Evolutionary conservation across 1,140 invertebrate species (phyloP).

Genomic region (Lysiphlebus fabarum): DNA sequence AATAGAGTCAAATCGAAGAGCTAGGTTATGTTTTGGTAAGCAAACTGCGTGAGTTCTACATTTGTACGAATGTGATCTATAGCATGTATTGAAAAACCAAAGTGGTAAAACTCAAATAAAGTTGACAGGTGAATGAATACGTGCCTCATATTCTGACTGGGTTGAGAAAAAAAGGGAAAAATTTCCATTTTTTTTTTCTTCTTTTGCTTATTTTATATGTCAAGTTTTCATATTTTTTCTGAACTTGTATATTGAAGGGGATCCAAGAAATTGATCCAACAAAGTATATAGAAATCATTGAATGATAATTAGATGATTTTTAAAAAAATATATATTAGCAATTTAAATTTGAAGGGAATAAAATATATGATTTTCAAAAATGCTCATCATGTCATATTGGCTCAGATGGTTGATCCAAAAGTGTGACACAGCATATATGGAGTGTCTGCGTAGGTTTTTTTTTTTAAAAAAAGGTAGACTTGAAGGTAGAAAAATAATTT

Average conservation of each 20-base stretch:
- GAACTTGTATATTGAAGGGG: too few species aligned
- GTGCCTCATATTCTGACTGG: too few species aligned
- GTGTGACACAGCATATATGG: constrained; percentile 8
- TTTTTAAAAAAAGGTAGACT: too few species aligned
- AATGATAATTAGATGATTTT: too few species aligned
- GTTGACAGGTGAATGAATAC: constrained; percentile 50
- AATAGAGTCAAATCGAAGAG: constrained; percentile 54
- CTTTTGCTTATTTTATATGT: too few species aligned
- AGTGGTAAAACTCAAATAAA: constrained; percentile 14
- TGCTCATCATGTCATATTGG: constrained; percentile 1
- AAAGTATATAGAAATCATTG: too few species aligned
- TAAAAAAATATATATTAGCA: neutral
- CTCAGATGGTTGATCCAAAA: constrained; percentile 12
- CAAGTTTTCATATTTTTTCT: too few species aligned
- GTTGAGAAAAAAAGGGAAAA: too few species aligned
- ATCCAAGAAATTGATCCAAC: too few species aligned
- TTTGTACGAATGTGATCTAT: constrained; percentile 9
- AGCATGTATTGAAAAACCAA: constrained; percentile 25
- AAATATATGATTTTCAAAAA: constrained; percentile 12
- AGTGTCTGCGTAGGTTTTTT: too few species aligned
- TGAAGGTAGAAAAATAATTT: too few species aligned
- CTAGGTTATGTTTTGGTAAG: constrained; percentile 54
- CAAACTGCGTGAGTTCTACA: constrained; percentile 34
- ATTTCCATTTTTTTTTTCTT: too few species aligned
- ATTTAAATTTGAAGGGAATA: constrained; percentile 4